A percentile compares a stretch with the other conserved stretches of the same genome.
Evolutionary conservation across 1,140 invertebrate species (phyloP).

Genomic region (Heliconius melpomene): DNA sequence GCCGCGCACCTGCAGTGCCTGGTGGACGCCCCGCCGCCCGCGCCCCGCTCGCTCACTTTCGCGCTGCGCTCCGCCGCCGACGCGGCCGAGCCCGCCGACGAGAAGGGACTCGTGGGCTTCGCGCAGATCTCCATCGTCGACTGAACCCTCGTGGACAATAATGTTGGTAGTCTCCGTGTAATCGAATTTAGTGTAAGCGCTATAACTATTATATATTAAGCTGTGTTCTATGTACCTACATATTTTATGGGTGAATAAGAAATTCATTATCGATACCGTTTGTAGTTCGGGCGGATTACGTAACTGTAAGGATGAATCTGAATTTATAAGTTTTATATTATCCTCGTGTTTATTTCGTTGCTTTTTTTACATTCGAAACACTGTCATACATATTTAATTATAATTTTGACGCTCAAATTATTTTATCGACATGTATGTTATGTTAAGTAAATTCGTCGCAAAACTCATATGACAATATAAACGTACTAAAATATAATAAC

Average conservation of each 20-base stretch:
- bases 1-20: constrained; percentile 96
- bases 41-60: constrained; percentile 90
- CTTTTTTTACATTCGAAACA: constrained; percentile 51
- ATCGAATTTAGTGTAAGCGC: constrained; percentile 43
- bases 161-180: constrained; percentile 39
- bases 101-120: constrained; percentile 96
- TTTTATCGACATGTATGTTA: constrained; percentile 35
- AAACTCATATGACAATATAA: constrained; percentile 26
- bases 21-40: constrained; percentile 70
- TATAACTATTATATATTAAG: constrained; percentile 49
- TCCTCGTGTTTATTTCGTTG: constrained; percentile 59
- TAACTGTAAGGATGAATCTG: constrained; percentile 68
- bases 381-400: constrained; percentile 54
- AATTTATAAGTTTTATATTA: constrained; percentile 71
- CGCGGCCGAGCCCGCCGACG: constrained; percentile 92
- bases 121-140: constrained; percentile 97
- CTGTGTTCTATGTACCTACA: constrained; percentile 55
- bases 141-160: constrained; percentile 73
- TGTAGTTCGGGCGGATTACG: constrained; percentile 65
- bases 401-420: constrained; percentile 39
- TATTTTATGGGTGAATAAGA: constrained; percentile 70
- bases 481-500: constrained; percentile 14
- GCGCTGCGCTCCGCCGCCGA: constrained; percentile 87
- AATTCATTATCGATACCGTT: constrained; percentile 63
- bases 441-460: constrained; percentile 19